These are phyloP conservation scores for Eleutherodactylus coqui DNA, from an alignment of 2,797 vertebrate species.

Conservation along the genomic window DNA sequence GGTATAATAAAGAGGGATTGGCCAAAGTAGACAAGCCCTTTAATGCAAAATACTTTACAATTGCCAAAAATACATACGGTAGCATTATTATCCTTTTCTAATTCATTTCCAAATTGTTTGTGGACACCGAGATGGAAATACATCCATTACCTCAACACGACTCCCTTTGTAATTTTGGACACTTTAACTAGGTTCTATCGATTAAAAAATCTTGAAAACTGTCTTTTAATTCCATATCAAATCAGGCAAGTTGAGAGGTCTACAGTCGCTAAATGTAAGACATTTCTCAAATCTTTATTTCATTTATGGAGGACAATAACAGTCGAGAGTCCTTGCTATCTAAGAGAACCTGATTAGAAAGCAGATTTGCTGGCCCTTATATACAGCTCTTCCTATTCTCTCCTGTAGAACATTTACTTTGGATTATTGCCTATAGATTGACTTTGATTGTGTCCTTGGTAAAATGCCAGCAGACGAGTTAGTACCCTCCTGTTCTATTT, in stretches of 20 bases:
- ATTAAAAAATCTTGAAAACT: constrained; percentile 25
- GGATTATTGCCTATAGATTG: constrained; percentile 63
- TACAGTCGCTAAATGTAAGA: background rate
- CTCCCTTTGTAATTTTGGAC: background rate
- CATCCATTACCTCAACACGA: background rate
- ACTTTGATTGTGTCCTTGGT: constrained; percentile 64
- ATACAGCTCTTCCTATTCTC: constrained; percentile 39
- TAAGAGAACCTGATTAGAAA: constrained; percentile 42
- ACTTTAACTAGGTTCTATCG: constrained; percentile 17
- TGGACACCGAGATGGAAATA: background rate
- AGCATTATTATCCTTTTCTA: background rate
- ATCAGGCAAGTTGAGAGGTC: constrained; percentile 24
- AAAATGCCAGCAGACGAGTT: constrained; percentile 54
- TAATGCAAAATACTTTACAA: background rate
- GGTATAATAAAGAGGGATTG: no score
- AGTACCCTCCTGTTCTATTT: constrained; percentile 63
- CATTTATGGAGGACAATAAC: constrained; percentile 12
- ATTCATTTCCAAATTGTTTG: background rate
- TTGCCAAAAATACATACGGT: background rate
- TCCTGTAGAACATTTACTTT: constrained; percentile 54
- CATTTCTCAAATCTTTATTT: constrained; percentile 34
- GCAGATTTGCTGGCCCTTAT: constrained; percentile 25
- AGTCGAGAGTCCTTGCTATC: constrained; percentile 9
- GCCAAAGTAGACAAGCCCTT: background rate
- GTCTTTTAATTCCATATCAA: constrained; percentile 24